Percentiles rank a stretch among this genome's conserved stretches.
Evolutionary conservation across 2,888 invertebrate species (phyloP).

Genomic region (Epinotia brunnichana): DNA sequence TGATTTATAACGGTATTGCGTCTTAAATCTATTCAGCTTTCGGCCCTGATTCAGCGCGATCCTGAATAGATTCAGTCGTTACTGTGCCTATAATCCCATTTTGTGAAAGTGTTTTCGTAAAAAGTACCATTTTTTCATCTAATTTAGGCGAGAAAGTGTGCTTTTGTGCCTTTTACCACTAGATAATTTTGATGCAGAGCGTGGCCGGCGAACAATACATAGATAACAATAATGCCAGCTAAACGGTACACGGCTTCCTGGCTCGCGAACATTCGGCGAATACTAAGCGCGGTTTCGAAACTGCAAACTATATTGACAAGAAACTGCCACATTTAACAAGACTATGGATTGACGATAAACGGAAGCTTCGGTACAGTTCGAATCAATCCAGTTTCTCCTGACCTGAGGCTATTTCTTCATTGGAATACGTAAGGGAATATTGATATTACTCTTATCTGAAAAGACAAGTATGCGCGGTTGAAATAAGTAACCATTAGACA

Average conservation of each 20-base stretch:
- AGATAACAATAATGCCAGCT: conserved; percentile 73
- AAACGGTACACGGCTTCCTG: conserved; percentile 75
- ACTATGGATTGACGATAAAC: background rate
- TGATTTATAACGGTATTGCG: conserved; percentile 37
- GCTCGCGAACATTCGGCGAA: conserved; percentile 62
- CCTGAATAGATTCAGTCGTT: conserved; percentile 21
- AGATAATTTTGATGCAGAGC: conserved; percentile 65
- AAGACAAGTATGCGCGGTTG: conserved; percentile 14
- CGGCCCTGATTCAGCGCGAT: conserved; percentile 25
- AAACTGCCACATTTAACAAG: conserved; percentile 17
- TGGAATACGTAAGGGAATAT: conserved; percentile 14
- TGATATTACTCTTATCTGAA: conserved; percentile 26
- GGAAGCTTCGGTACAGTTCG: background rate
- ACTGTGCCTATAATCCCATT: background rate
- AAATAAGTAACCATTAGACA: no score
- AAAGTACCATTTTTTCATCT: background rate
- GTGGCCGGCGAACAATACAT: conserved; percentile 68
- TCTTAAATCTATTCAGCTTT: conserved; percentile 35
- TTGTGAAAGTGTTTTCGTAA: background rate
- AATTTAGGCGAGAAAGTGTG: conserved; percentile 26
- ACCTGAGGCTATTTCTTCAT: conserved; percentile 9
- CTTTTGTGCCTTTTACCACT: conserved; percentile 41
- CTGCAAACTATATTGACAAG: conserved; percentile 29
- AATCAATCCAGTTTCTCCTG: background rate
- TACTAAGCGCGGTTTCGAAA: conserved; percentile 64